Percentiles rank a stretch among this genome's conserved stretches.
Evolutionary conservation across 2,888 invertebrate species (phyloP).

Genomic region (Notodonta dromedarius): DNA sequence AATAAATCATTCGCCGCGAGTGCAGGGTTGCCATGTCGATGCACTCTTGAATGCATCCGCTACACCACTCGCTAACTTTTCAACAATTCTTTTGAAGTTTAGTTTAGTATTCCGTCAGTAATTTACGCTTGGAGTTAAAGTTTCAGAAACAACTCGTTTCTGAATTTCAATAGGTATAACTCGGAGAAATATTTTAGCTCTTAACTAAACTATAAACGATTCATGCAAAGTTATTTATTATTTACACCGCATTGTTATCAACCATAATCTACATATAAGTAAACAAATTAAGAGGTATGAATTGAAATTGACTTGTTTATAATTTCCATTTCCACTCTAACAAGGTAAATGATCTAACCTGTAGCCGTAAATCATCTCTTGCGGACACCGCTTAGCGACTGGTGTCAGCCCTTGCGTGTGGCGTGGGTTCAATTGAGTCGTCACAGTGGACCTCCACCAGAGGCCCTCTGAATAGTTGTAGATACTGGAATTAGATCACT

Average conservation of each 20-base stretch:
- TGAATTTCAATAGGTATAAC: not conserved
- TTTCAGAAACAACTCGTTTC: not conserved
- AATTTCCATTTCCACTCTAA: no score
- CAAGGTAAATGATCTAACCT: no score
- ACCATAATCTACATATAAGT: no score
- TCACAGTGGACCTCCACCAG: not conserved
- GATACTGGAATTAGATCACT: no score
- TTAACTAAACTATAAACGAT: not conserved
- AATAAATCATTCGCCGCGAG: slow-evolving; percentile 27
- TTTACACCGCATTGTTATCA: no score
- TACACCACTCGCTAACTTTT: not conserved
- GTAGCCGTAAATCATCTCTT: not conserved
- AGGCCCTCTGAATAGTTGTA: not conserved
- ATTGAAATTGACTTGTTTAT: no score
- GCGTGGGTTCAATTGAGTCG: not conserved
- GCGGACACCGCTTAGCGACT: not conserved
- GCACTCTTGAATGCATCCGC: not conserved
- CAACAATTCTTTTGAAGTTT: not conserved
- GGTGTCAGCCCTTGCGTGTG: not conserved
- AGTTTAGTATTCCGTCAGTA: slow-evolving; percentile 1
- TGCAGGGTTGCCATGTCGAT: slow-evolving; percentile 17
- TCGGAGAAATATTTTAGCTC: not conserved
- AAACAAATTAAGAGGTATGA: no score
- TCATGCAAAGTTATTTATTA: no score
- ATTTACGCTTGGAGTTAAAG: not conserved